Evolutionary conservation across 1,140 invertebrate species (phyloP).

Genomic region (Zaprionus davidi): DNA sequence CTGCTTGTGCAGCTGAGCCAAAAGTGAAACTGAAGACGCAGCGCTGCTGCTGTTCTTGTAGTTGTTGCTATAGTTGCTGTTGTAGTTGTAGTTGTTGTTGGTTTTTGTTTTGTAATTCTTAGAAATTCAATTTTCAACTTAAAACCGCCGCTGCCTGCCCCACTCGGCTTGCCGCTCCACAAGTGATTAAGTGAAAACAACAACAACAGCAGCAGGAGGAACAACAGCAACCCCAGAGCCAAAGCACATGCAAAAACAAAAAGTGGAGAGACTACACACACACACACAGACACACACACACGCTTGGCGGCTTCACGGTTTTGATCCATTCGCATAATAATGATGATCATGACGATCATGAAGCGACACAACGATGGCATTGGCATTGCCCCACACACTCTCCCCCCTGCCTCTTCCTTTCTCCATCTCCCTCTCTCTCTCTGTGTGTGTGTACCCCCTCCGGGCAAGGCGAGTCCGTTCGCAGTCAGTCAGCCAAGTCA

Average conservation of each 20-base stretch:
- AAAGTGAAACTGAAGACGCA: conserved; percentile 40
- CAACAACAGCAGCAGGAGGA: conserved; percentile 46
- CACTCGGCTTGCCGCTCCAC: conserved; percentile 48
- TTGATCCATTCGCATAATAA: conserved; percentile 80
- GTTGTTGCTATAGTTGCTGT: conserved; percentile 15
- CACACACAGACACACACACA: conserved; percentile 8
- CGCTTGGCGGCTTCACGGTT: conserved; percentile 70
- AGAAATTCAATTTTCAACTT: conserved; percentile 82
- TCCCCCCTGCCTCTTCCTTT: background rate
- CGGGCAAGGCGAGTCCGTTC: conserved; percentile 3
- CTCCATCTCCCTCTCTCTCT: background rate
- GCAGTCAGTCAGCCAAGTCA: conserved; percentile 67
- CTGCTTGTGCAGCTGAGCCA: conserved; percentile 2
- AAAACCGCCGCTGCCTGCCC: conserved; percentile 54
- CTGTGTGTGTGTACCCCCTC: background rate
- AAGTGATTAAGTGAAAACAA: conserved; percentile 78
- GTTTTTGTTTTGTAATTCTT: conserved; percentile 70
- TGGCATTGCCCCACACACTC: conserved; percentile 57
- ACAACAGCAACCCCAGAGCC: conserved; percentile 28
- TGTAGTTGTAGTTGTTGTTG: conserved; percentile 21
- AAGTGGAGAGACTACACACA: conserved; percentile 5
- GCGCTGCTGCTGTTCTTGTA: conserved; percentile 35
- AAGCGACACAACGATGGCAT: conserved; percentile 64
- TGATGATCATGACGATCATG: conserved; percentile 76
- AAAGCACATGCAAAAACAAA: conserved; percentile 66